Conservation (phyloP, 2,797 vertebrate species). For the Eleutherodactylus coqui region DNA sequence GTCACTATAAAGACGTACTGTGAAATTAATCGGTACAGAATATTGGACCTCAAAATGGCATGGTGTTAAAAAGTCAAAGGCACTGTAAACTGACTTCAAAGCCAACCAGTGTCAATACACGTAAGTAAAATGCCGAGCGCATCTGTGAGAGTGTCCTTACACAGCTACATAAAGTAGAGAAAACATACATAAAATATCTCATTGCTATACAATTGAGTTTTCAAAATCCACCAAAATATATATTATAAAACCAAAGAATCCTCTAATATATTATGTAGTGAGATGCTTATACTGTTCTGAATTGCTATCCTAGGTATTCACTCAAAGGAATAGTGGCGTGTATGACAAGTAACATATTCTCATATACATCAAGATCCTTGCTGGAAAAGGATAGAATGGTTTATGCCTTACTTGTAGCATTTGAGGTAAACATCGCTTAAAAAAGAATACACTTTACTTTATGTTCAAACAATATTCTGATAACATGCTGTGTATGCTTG, state of each 20-base stretch:
- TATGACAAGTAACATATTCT: constrained; percentile 60
- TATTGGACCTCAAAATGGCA: too few species aligned
- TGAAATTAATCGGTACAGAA: too few species aligned
- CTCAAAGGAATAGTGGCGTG: constrained; percentile 54
- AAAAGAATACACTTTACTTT: background rate
- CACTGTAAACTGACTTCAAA: too few species aligned
- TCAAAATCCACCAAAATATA: background rate
- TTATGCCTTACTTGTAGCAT: constrained; percentile 52
- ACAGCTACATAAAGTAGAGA: background rate
- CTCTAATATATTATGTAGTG: background rate
- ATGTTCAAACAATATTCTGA: background rate
- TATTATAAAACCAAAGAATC: background rate
- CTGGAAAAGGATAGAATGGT: constrained; percentile 60
- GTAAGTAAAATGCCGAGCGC: too few species aligned
- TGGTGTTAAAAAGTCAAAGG: too few species aligned
- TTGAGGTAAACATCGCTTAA: constrained; percentile 54
- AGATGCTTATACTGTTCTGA: background rate
- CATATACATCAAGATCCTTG: constrained; percentile 54
- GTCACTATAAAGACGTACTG: too few species aligned
- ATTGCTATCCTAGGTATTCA: constrained; percentile 48
- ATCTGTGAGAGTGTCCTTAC: background rate
- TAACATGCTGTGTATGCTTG: background rate
- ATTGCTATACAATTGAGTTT: background rate
- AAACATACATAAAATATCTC: background rate
- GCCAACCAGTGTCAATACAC: too few species aligned